These are phyloP conservation scores for Bombus pyrosoma DNA, from an alignment of 1,140 invertebrate species.

Conservation along the genomic window DNA sequence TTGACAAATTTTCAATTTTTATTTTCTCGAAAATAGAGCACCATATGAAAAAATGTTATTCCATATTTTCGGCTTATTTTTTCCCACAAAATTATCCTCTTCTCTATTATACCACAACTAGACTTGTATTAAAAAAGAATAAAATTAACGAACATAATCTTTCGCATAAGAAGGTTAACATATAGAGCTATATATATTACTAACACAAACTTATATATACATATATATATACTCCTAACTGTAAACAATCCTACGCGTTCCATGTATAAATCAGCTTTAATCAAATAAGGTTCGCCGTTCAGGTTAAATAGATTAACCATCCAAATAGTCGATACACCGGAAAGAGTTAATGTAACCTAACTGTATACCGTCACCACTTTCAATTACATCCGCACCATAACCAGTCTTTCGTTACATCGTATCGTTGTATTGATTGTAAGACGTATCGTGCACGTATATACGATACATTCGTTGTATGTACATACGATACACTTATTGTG, in stretches of 20 bases:
- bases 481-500: background rate
- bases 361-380: conserved; percentile 29
- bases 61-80: too few species aligned
- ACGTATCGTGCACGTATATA: background rate
- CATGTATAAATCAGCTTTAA: conserved; percentile 31
- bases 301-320: conserved; percentile 11
- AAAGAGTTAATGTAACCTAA: conserved; percentile 30
- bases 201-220: conserved; percentile 19
- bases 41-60: too few species aligned
- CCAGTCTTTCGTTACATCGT: conserved; percentile 17
- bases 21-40: too few species aligned
- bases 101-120: too few species aligned
- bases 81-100: too few species aligned
- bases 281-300: conserved; percentile 52
- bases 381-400: conserved; percentile 29
- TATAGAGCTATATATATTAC: background rate
- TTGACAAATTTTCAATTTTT: too few species aligned
- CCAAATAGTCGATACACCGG: conserved; percentile 20
- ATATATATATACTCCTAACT: conserved; percentile 16
- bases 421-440: conserved; percentile 32
- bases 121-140: background rate
- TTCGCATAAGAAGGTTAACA: background rate
- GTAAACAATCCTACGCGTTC: conserved; percentile 39
- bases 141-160: background rate
- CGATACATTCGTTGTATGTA: background rate